Percentiles rank a stretch among this genome's conserved stretches.
Evolutionary conservation across 1,140 invertebrate species (phyloP).

Genomic region (Periplaneta americana): DNA sequence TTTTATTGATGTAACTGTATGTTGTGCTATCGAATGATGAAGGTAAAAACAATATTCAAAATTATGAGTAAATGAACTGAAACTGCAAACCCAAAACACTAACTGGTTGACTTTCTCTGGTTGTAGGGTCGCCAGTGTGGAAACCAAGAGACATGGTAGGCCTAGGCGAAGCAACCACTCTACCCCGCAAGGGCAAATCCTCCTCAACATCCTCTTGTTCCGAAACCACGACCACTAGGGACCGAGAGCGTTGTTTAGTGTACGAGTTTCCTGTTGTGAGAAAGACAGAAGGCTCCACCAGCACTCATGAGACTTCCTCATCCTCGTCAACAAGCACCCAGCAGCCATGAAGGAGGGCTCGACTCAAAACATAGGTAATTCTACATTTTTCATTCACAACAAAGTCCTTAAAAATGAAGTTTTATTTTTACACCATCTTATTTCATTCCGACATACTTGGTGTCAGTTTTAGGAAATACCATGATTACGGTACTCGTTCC

Average conservation of each 20-base stretch:
- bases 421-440: no score
- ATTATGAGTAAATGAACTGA: neutral
- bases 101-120: constrained; percentile 37
- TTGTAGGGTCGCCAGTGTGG: constrained; percentile 85
- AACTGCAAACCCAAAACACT: neutral
- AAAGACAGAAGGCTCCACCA: constrained; percentile 2
- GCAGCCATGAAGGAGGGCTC: constrained; percentile 1
- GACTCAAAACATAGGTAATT: neutral
- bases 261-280: constrained; percentile 21
- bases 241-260: constrained; percentile 33
- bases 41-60: neutral
- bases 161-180: constrained; percentile 32
- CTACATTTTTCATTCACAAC: neutral
- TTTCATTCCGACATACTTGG: no score
- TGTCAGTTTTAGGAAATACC: no score
- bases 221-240: constrained; percentile 26
- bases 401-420: no score
- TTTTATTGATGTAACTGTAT: neutral
- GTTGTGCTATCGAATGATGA: neutral
- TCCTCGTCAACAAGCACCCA: constrained; percentile 7
- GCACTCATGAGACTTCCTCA: constrained; percentile 4
- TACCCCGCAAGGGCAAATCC: constrained; percentile 37
- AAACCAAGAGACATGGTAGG: constrained; percentile 69
- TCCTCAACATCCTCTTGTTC: constrained; percentile 37
- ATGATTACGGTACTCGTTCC: no score